Percentiles rank a stretch among this genome's conserved stretches.
phyloP scores from a whole-genome alignment of 2,888 invertebrate genomes.

The Trilocha varians region DNA sequence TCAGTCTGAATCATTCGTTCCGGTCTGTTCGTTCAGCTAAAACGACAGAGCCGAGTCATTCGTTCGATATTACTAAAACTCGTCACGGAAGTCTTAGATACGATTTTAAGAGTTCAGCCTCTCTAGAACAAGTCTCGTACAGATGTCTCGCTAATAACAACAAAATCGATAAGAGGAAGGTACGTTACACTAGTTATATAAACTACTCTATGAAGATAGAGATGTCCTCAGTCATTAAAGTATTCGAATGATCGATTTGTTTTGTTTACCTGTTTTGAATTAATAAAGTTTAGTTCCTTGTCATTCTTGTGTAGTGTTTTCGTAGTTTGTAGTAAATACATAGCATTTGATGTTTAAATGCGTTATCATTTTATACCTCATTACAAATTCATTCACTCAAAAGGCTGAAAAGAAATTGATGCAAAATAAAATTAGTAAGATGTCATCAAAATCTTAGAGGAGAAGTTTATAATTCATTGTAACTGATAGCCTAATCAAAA shows the following conservation, averaged over 20 bases:
- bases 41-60: conserved; percentile 35
- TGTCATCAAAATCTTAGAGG: no score
- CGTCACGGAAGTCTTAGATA: conserved; percentile 37
- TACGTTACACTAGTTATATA: conserved; percentile 11
- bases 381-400: no score
- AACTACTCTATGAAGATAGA: not conserved
- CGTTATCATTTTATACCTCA: no score
- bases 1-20: conserved; percentile 24
- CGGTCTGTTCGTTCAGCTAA: conserved; percentile 40
- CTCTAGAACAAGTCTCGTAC: conserved; percentile 50
- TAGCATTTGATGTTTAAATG: no score
- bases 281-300: not conserved
- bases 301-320: no score
- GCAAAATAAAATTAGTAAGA: no score
- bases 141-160: conserved; percentile 38
- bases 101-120: conserved; percentile 43
- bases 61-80: conserved; percentile 36
- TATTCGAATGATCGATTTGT: not conserved
- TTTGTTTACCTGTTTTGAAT: not conserved
- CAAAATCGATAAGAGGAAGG: conserved; percentile 40
- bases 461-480: no score
- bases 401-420: no score
- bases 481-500: no score
- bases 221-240: not conserved
- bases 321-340: no score